Evolutionary conservation across 2,113 vertebrate species (phyloP), one percentile per base, ranked within the genome.

Genomic region (Labeo rohita): DNA sequence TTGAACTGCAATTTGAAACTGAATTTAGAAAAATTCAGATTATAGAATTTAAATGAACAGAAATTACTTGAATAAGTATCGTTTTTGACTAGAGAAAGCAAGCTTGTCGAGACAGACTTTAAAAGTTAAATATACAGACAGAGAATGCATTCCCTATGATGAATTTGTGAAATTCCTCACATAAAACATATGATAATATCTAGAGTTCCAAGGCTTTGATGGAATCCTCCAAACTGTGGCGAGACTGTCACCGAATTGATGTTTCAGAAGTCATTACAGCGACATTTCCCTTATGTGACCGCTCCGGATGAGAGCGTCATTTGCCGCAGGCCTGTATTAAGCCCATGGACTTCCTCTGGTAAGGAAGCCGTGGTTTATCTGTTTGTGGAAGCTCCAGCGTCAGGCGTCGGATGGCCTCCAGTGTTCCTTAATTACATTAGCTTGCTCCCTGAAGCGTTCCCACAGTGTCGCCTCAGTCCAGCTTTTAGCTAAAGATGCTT

Each of bases 341-440:
- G 12, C 15, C 34, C 8, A 4, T 54, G 15, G 13, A 34, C 28
- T 54, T 36, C 7, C 49, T 52, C 23, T 54, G 28, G 43, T 21
- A 13, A 47, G 45, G 21, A 74, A 74, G 72, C 72, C 2, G 10
- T 50, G 47, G 73, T 49, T 49, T 49, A 7, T 74, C 45, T 23
- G 2, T 54, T 52, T 54, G 50, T 34, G 13, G 23, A 54, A 54
- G 47, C 28, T 56, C 18, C 6, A n/a, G 34, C 39, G 66, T 12
- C 61, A 63, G 12, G 72, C 54, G 36, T 36, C 83, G 5, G 54
- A 49, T 76, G 18, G 56, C 23, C 39, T 84, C 45, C 2, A 28
- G 15, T 80, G 75, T 28, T 72, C 49, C 50, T 56, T 80, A n/a
- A 59, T 34, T 72, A 66, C 45, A 77, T 78, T 77, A 77, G 28